These are phyloP conservation scores for Semicossyphus pulcher DNA, from an alignment of 2,113 vertebrate species.

Conservation along the genomic window DNA sequence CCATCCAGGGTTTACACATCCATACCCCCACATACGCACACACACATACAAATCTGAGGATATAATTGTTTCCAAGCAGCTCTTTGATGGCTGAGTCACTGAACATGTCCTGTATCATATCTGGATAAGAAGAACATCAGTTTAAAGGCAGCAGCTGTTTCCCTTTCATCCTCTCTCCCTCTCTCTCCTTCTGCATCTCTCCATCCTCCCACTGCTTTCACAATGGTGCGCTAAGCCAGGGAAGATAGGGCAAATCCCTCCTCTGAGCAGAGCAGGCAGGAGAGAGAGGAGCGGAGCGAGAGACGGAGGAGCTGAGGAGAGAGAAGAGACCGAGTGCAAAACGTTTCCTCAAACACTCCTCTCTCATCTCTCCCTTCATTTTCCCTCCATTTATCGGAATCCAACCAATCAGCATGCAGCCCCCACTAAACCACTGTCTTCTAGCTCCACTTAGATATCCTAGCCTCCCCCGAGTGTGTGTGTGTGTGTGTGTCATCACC, in stretches of 20 bases:
- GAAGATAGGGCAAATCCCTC: constrained; percentile 82
- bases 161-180: constrained; percentile 69
- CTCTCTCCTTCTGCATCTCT: constrained; percentile 63
- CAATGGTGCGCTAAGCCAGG: constrained; percentile 77
- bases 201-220: constrained; percentile 81
- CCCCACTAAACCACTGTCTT: constrained; percentile 13
- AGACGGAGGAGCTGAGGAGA: constrained; percentile 30
- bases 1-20: constrained; percentile 11
- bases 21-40: constrained; percentile 9
- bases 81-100: constrained; percentile 78
- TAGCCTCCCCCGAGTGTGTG: not conserved
- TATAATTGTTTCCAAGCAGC: constrained; percentile 70
- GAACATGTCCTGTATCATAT: constrained; percentile 71
- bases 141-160: constrained; percentile 78
- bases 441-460: not conserved
- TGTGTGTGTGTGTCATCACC: not conserved
- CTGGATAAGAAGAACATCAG: constrained; percentile 75
- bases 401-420: constrained; percentile 52
- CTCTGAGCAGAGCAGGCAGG: constrained; percentile 70
- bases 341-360: constrained; percentile 56
- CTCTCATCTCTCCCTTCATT: constrained; percentile 49
- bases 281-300: constrained; percentile 21
- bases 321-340: constrained; percentile 40
- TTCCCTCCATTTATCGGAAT: constrained; percentile 47
- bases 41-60: constrained; percentile 35